Percentiles rank a stretch among this genome's conserved stretches.
Evolutionary conservation across 2,113 vertebrate species (phyloP).

Genomic region (Anarrhichthys ocellatus): DNA sequence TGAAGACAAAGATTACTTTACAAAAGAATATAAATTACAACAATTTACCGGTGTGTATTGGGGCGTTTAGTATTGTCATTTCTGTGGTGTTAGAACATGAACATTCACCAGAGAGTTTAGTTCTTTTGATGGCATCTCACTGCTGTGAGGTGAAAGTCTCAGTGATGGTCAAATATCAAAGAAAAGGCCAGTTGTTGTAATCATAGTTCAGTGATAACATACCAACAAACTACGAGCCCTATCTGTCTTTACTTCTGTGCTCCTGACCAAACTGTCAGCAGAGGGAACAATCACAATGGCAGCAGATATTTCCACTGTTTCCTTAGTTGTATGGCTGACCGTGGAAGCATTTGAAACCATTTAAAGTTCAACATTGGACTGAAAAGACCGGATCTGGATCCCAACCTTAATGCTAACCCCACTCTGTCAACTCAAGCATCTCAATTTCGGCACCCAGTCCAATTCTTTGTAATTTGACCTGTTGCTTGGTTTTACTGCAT

Average conservation of each 20-base stretch:
- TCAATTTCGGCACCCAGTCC: background rate
- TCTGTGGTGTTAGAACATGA: background rate
- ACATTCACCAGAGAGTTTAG: background rate
- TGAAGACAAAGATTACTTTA: background rate
- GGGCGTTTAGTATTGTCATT: background rate
- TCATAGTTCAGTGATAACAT: conserved; percentile 7
- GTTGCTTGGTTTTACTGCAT: background rate
- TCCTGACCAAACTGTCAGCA: conserved; percentile 14
- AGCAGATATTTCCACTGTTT: background rate
- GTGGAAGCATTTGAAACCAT: conserved; percentile 2
- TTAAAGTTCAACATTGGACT: background rate
- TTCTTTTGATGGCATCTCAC: background rate
- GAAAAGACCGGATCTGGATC: background rate
- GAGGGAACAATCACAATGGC: conserved; percentile 10
- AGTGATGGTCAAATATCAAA: background rate
- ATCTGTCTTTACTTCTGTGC: conserved; percentile 2
- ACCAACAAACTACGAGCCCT: background rate
- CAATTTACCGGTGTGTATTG: background rate
- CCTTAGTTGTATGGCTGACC: background rate
- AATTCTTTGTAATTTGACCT: background rate
- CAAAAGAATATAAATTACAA: background rate
- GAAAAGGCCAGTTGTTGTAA: background rate
- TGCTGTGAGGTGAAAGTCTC: background rate
- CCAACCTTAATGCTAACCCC: background rate
- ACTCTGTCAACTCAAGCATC: conserved; percentile 4